Conservation (phyloP, 2,888 invertebrate genomes). For the Cataglyphis livida region DNA sequence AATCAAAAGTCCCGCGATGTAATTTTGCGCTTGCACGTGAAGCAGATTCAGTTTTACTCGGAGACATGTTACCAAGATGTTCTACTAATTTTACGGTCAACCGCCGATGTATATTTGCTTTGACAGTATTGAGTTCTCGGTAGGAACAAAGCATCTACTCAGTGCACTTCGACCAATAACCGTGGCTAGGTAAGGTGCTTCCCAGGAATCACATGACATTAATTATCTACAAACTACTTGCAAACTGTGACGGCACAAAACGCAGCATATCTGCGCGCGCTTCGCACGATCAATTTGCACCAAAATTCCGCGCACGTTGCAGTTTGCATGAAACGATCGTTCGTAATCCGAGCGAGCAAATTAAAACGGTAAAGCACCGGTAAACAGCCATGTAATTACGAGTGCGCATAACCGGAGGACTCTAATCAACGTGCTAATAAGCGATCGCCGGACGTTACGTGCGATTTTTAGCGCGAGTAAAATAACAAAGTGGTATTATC, state of each 20-base stretch:
- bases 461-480: conserved; percentile 38
- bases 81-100: conserved; percentile 79
- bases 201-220: conserved; percentile 73
- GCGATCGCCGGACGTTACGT: conserved; percentile 30
- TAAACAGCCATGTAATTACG: conserved; percentile 47
- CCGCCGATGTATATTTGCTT: conserved; percentile 75
- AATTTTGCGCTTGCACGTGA: conserved; percentile 35
- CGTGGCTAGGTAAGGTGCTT: conserved; percentile 73
- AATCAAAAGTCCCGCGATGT: conserved; percentile 62
- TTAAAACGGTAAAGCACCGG: conserved; percentile 53
- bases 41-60: conserved; percentile 61
- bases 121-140: conserved; percentile 73
- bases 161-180: conserved; percentile 74
- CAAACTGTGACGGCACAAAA: conserved; percentile 63
- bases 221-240: conserved; percentile 75
- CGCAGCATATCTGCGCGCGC: conserved; percentile 47
- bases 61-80: conserved; percentile 69
- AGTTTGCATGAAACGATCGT: conserved; percentile 46
- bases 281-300: conserved; percentile 49
- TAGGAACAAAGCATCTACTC: conserved; percentile 76
- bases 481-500: conserved; percentile 41
- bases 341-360: conserved; percentile 35
- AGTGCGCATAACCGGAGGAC: conserved; percentile 35
- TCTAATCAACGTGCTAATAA: conserved; percentile 52
- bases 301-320: conserved; percentile 44